A percentile compares a stretch with the other conserved stretches of the same genome.
Evolutionary conservation across 1,140 invertebrate species (phyloP).

Genomic region (Saccostrea echinata): DNA sequence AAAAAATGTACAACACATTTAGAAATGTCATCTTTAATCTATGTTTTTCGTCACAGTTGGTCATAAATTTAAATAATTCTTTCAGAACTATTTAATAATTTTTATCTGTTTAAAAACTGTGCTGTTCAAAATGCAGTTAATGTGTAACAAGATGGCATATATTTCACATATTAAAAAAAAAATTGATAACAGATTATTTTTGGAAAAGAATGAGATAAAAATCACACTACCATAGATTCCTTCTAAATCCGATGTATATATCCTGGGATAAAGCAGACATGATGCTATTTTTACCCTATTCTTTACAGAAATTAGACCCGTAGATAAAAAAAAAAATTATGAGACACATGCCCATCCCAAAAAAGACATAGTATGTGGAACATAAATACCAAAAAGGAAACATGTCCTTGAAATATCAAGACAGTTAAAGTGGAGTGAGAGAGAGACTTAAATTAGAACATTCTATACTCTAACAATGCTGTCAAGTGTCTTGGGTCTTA

Average conservation of each 20-base stretch:
- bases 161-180: neutral
- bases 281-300: conserved; percentile 22
- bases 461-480: neutral
- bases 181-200: conserved; percentile 12
- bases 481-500: neutral
- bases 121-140: neutral
- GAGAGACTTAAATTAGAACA: neutral
- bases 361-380: neutral
- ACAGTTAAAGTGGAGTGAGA: conserved; percentile 10
- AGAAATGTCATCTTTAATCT: neutral
- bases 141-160: neutral
- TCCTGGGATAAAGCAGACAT: neutral
- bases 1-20: neutral
- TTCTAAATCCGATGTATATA: conserved; percentile 9
- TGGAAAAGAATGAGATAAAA: conserved; percentile 28
- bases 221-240: neutral
- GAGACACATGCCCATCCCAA: conserved; percentile 19
- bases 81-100: neutral
- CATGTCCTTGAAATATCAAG: conserved; percentile 19
- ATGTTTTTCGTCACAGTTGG: neutral
- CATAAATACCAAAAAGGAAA: conserved; percentile 14
- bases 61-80: neutral
- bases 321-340: neutral
- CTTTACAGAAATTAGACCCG: neutral
- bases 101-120: too few relatives aligned